Evolutionary conservation across 1,140 invertebrate species (phyloP).

Genomic region (Brachionus manjavacas): DNA sequence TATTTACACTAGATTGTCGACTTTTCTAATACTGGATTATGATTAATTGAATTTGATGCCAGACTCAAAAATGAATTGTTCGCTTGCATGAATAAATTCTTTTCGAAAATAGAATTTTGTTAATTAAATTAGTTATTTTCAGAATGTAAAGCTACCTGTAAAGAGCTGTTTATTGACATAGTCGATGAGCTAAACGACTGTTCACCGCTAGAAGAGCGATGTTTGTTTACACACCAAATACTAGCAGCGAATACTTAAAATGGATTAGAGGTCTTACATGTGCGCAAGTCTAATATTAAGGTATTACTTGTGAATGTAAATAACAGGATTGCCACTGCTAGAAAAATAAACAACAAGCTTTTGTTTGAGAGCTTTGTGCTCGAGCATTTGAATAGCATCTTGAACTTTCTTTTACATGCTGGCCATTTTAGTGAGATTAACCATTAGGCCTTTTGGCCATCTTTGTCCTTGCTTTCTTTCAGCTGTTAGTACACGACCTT

Average conservation of each 20-base stretch:
- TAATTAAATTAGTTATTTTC: neutral
- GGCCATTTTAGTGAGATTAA: too few species aligned
- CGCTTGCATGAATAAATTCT: conserved; percentile 9
- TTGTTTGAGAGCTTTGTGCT: neutral
- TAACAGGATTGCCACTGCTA: neutral
- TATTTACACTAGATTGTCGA: conserved; percentile 20
- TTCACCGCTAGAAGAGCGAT: neutral
- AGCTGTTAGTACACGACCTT: too few species aligned
- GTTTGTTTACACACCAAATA: conserved; percentile 1
- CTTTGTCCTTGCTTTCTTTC: too few species aligned
- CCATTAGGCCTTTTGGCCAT: too few species aligned
- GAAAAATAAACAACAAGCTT: conserved; percentile 1
- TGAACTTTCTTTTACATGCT: too few species aligned
- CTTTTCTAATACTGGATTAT: conserved; percentile 19
- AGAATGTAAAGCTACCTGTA: neutral
- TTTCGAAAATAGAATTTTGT: neutral
- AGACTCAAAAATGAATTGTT: conserved; percentile 1
- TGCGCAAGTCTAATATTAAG: conserved; percentile 7
- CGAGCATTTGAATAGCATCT: neutral
- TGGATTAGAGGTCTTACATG: neutral
- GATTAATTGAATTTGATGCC: neutral
- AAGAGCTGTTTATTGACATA: conserved; percentile 27
- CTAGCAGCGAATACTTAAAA: neutral
- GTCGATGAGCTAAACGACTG: neutral
- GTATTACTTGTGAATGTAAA: conserved; percentile 3